These are phyloP conservation scores for Sceloporus tristichus DNA, from an alignment of 2,113 vertebrate species.

Conservation along the genomic window DNA sequence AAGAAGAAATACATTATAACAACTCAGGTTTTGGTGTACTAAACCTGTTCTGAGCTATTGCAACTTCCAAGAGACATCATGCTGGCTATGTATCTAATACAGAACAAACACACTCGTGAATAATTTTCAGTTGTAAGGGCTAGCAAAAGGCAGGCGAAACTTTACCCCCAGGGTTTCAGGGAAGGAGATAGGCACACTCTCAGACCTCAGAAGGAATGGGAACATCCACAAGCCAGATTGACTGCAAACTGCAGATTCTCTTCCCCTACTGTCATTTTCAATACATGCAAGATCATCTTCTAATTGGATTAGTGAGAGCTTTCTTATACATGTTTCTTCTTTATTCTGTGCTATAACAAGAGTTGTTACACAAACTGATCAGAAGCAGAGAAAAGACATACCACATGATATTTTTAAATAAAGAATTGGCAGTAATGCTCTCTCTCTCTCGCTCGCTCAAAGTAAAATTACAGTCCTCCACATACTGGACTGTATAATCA, in stretches of 20 bases:
- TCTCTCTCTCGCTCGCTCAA: not conserved
- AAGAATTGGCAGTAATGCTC: no score
- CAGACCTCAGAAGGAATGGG: no score
- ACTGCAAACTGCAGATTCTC: not conserved
- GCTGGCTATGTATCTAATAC: no score
- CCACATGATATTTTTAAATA: not conserved
- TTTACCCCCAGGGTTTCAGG: no score
- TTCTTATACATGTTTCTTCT: not conserved
- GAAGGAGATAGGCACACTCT: no score
- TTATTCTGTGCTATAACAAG: not conserved
- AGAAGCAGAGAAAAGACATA: not conserved
- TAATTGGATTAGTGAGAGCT: not conserved
- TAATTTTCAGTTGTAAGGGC: not conserved
- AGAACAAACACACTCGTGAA: no score
- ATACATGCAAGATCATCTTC: not conserved
- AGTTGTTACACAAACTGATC: no score
- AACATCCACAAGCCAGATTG: not conserved
- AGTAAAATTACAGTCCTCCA: not conserved
- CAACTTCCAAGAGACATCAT: not conserved
- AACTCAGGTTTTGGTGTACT: not conserved
- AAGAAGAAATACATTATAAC: not conserved
- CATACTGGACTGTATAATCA: not conserved
- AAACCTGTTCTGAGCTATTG: not conserved
- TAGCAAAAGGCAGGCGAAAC: not conserved
- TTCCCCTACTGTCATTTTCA: no score